Percentiles rank a stretch among this genome's conserved stretches.
These are phyloP conservation scores for Rhagonycha lutea DNA, from an alignment of 2,888 invertebrate genomes.

Conservation along the genomic window DNA sequence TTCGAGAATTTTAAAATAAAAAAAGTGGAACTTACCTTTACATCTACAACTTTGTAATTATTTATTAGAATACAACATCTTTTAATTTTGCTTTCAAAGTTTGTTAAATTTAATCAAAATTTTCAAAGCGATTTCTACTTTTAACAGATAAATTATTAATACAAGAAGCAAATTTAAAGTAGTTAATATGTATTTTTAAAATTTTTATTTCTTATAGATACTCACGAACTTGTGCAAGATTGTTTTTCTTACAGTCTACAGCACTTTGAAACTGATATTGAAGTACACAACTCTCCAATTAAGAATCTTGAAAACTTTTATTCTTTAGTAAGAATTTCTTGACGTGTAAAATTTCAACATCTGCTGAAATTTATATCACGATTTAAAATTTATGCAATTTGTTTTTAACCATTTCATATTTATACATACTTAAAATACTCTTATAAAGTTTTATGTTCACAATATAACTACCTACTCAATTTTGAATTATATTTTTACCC, in stretches of 20 bases:
- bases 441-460: neutral
- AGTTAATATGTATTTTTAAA: neutral
- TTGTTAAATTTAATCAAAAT: neutral
- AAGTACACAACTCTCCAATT: constrained; percentile 31
- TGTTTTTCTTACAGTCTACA: constrained; percentile 26
- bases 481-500: neutral
- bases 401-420: neutral
- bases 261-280: constrained; percentile 28
- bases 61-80: neutral
- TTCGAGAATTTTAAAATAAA: neutral
- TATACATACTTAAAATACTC: neutral
- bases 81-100: neutral
- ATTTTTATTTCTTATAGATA: neutral
- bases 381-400: neutral
- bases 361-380: constrained; percentile 14
- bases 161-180: neutral
- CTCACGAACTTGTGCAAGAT: constrained; percentile 9
- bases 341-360: constrained; percentile 12
- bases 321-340: constrained; percentile 11
- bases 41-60: neutral
- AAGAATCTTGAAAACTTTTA: constrained; percentile 25
- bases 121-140: neutral
- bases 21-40: neutral
- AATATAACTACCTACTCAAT: neutral
- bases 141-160: neutral